phyloP scores from a whole-genome alignment of 1,140 invertebrate species.

The Lerema accius region DNA sequence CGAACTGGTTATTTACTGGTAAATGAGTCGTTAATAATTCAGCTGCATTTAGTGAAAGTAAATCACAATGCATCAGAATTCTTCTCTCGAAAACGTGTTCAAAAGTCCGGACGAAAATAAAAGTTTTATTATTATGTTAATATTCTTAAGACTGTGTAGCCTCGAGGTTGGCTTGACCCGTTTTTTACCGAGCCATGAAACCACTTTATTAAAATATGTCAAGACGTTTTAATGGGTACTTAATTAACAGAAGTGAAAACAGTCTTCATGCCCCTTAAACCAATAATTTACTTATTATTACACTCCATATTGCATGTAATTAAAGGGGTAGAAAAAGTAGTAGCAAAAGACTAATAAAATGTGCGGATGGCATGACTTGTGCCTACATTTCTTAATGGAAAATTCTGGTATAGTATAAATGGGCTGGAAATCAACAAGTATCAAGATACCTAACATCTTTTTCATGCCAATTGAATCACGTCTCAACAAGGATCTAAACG shows the following conservation, averaged over 20 bases:
- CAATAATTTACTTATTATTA: too few relatives aligned
- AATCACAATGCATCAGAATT: background rate
- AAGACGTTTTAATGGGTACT: conserved; percentile 1
- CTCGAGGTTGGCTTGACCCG: conserved; percentile 12
- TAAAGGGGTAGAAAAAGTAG: background rate
- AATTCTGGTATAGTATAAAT: too few relatives aligned
- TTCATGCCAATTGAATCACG: conserved; percentile 17
- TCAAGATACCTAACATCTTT: background rate
- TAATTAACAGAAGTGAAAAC: background rate
- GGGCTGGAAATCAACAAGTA: too few relatives aligned
- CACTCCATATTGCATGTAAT: background rate
- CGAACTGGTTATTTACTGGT: too few relatives aligned
- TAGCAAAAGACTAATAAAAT: too few relatives aligned
- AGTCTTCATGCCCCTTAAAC: background rate
- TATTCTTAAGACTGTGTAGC: conserved; percentile 6
- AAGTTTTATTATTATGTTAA: conserved; percentile 6
- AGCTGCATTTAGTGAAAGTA: conserved; percentile 1
- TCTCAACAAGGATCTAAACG: too few relatives aligned
- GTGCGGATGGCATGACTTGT: too few relatives aligned
- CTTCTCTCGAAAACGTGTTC: background rate
- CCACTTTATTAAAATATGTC: conserved; percentile 10
- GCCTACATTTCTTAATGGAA: too few relatives aligned
- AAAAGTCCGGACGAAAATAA: background rate
- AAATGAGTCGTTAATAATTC: too few relatives aligned
- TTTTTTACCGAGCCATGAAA: conserved; percentile 18